These are phyloP conservation scores for Recurvirostra avosetta DNA, from an alignment of 2,113 vertebrate genomes.

Conservation along the genomic window DNA sequence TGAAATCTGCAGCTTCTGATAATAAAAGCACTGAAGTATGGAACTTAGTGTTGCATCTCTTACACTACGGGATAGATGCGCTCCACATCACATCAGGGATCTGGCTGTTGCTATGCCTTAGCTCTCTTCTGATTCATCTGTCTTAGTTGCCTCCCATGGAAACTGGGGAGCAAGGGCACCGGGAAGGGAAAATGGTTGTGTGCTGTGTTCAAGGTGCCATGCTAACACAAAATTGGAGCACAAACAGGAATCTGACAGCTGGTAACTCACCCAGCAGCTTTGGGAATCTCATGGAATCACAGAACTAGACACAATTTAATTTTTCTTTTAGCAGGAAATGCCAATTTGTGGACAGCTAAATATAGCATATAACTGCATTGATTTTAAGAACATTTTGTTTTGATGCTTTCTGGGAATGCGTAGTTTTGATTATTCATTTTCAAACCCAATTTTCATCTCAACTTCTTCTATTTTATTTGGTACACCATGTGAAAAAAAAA, in stretches of 20 bases:
- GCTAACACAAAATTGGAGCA: background rate
- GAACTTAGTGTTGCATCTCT: background rate
- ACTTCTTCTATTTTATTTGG: background rate
- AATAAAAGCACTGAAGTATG: background rate
- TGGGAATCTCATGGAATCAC: background rate
- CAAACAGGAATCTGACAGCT: background rate
- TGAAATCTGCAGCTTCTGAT: slow-evolving; percentile 2
- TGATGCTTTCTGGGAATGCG: background rate
- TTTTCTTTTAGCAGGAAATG: background rate
- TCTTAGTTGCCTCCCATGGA: background rate
- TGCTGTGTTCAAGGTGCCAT: background rate
- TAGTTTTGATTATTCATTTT: background rate
- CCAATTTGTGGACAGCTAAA: background rate
- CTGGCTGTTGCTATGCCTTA: background rate
- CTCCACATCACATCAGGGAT: background rate
- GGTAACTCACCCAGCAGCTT: slow-evolving; percentile 7
- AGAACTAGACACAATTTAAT: background rate
- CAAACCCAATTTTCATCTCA: background rate
- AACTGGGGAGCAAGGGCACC: background rate
- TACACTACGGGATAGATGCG: background rate
- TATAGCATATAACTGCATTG: background rate
- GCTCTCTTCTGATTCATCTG: background rate
- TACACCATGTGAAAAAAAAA: background rate
- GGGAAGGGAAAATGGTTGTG: background rate
- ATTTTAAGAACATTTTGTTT: background rate